Evolutionary conservation across 2,797 vertebrate genomes (phyloP), one percentile per base, ranked within the genome.

Genomic region (Orestias chungarensis): DNA sequence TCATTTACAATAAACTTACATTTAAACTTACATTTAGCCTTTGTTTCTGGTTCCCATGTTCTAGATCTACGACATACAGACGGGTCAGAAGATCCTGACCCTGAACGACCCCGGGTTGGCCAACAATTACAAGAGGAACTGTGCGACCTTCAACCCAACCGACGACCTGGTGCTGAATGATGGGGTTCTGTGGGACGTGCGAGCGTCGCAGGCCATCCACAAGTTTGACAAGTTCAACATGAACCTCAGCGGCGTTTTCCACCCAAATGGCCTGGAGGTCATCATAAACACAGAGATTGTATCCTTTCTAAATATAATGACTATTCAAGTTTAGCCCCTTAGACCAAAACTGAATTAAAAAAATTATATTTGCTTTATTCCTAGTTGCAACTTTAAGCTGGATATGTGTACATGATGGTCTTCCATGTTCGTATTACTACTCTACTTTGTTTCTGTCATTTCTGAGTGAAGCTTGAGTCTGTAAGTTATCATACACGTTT

Each of bases 161-260:
- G 98, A 99, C 23, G 97, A 99, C 91, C 95, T 99, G 92, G 96
- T 99, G 82, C 93, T 99, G 87, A 99, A 98, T 18, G 98, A 99
- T 75, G 98, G 98, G 5, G 97, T 99, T 79, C 94, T 99, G 81
- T 99, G 98, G 98, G 98, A 99, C 76, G 95, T 98, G 42, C 95
- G 97, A 78, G 96, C 95, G 0, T 92, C 97, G 4, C 95, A 95
- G 82, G 97, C 98, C 83, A 95, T 99, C 75, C 98, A 99, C 84
- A 99, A 99, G 92, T 99, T 99, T 54, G 98, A 99, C 92, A 99
- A 99, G 90, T 99, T 99, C 95, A 99, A 99, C 94, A 98, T 98
- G 97, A 98, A 97, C 92, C 97, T 99, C 94, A 99, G 97, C 71
- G 98, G 98, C 0, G 97, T 98, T 65, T 99, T 99, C 87, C 98